Percentiles rank a stretch among this genome's conserved stretches.
These are phyloP conservation scores for Cylloceria caligata DNA, from an alignment of 2,888 invertebrate species.

Conservation along the genomic window DNA sequence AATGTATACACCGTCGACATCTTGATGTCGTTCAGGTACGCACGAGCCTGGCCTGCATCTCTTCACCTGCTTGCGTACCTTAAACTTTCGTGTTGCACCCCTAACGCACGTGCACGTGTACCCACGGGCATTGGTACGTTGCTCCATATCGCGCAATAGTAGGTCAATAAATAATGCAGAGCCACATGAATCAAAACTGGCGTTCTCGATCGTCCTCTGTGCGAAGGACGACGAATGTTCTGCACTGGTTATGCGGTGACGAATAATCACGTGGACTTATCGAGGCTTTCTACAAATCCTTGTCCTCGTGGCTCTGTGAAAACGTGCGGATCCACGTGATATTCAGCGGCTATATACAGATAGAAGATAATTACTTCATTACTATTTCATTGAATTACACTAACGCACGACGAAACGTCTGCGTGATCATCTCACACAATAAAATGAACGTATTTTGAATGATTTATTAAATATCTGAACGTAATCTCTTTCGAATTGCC, in stretches of 20 bases:
- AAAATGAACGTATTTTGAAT: too few relatives aligned
- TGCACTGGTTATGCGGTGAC: background rate
- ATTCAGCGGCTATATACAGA: too few relatives aligned
- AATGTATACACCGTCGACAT: background rate
- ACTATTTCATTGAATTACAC: too few relatives aligned
- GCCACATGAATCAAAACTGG: slow-evolving; percentile 35
- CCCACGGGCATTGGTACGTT: slow-evolving; percentile 21
- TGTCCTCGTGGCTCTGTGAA: slow-evolving; percentile 19
- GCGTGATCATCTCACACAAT: too few relatives aligned
- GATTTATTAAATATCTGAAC: too few relatives aligned
- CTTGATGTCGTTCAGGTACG: background rate
- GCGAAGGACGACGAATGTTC: background rate
- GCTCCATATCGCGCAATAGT: slow-evolving; percentile 6
- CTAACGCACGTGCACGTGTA: slow-evolving; percentile 11
- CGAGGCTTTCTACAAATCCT: background rate
- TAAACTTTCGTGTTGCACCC: slow-evolving; percentile 21
- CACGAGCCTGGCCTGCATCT: background rate
- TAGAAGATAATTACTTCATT: too few relatives aligned
- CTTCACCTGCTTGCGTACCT: slow-evolving; percentile 15
- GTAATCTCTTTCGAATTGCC: too few relatives aligned
- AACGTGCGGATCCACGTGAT: slow-evolving; percentile 37
- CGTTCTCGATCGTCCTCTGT: slow-evolving; percentile 20
- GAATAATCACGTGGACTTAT: slow-evolving; percentile 19
- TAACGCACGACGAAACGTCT: too few relatives aligned
- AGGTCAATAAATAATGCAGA: slow-evolving; percentile 50